Base-by-base conservation (phyloP, 2,888 invertebrate genomes). In the Salpingus planirostris region DNA sequence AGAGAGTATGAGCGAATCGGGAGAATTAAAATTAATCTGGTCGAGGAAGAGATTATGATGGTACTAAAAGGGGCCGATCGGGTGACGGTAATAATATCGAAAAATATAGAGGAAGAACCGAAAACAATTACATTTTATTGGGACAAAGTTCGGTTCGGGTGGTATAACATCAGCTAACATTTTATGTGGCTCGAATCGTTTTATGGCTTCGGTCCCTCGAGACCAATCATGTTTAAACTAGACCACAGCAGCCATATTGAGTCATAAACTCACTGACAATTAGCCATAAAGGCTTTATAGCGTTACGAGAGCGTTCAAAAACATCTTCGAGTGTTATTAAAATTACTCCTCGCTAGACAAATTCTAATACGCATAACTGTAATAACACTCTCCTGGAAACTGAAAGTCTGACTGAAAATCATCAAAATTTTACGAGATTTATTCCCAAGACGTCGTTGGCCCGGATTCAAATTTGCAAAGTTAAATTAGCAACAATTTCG, bases 211-310 rank as follows among this genome's bases (percentile, higher is more conserved):
- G 49, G 46, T 60, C 64, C 52, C 62, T 35, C 24, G 59, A 48
- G 65, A 49, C 62, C 62, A 64, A 65, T 65, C 62, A 60, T 56
- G 55, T 64, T 63, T 62, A 62, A 63, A 63, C 57, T 58, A 55
- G 60, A 57, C 55, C 57, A 21, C 21, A 52, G 57, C 55, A 56
- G 61, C 64, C 64, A 65, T 65, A 65, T 65, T 65, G 64, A 57
- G 55, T 46, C 59, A 64, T 64, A 65, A 64, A 65, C 60, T n/a
- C 64, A 58, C 63, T 62, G 59, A 60, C 65, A 65, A 65, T 65
- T 65, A 63, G 59, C 63, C 48, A 64, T 65, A 64, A 65, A 65
- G 57, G 57, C 57, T 61, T 64, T 64, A 64, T 63, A 52, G 59
- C 49, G 46, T 44, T 43, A 54, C 46, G 40, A 50, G 42, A 41